Percentiles rank a stretch among this genome's conserved stretches.
phyloP scores from a whole-genome alignment of 2,888 invertebrate species.

The Chrysolina haemoptera region DNA sequence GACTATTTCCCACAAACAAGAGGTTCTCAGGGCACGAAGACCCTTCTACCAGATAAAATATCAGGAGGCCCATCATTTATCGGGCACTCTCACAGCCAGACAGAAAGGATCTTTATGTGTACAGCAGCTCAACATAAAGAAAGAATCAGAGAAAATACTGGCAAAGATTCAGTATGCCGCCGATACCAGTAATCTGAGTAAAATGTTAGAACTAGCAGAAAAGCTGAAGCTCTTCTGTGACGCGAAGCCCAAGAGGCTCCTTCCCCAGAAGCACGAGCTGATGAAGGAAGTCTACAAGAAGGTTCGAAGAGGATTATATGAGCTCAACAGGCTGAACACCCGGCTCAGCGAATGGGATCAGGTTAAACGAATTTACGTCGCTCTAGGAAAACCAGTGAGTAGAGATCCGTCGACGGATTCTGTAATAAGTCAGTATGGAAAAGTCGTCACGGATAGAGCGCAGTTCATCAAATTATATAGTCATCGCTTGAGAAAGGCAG shows the following conservation, averaged over 20 bases:
- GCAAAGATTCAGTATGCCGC: constrained; percentile 62
- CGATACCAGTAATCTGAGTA: constrained; percentile 46
- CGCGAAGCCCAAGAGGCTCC: constrained; percentile 63
- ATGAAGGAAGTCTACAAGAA: constrained; percentile 66
- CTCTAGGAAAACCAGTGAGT: constrained; percentile 61
- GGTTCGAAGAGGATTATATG: constrained; percentile 67
- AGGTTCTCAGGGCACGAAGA: constrained; percentile 67
- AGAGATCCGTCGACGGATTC: constrained; percentile 66
- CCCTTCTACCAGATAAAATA: constrained; percentile 70
- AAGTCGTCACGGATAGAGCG: constrained; percentile 60
- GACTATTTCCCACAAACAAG: constrained; percentile 65
- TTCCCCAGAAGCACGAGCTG: constrained; percentile 67
- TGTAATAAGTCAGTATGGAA: constrained; percentile 62
- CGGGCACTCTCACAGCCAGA: constrained; percentile 61
- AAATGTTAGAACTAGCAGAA: constrained; percentile 62
- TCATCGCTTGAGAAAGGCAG: constrained; percentile 59
- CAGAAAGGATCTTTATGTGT: constrained; percentile 61
- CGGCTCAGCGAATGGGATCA: constrained; percentile 55
- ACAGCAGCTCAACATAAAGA: constrained; percentile 60
- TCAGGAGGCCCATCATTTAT: constrained; percentile 60
- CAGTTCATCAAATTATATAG: constrained; percentile 60
- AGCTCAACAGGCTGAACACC: constrained; percentile 66
- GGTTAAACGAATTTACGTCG: constrained; percentile 60
- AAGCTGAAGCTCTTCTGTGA: constrained; percentile 68
- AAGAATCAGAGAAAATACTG: constrained; percentile 66